phyloP scores from a whole-genome alignment of 2,888 invertebrate species.

The Heliconius charithonia region DNA sequence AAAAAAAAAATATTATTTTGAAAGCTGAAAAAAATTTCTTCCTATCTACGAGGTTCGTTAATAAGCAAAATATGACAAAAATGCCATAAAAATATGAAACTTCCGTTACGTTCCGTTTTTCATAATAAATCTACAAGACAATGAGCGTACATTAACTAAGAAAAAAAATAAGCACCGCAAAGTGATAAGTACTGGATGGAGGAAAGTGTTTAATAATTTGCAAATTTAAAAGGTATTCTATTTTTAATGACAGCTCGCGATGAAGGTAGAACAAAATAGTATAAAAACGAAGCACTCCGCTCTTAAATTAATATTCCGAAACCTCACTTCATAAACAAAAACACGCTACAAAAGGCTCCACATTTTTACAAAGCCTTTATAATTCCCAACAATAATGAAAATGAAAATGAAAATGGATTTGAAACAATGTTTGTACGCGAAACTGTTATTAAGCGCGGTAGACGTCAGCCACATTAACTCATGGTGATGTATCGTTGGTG shows the following conservation, averaged over 20 bases:
- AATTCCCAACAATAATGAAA: conserved; percentile 49
- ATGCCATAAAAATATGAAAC: not conserved
- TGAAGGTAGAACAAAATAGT: conserved; percentile 26
- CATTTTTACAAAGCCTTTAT: conserved; percentile 46
- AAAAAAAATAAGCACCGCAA: conserved; percentile 9
- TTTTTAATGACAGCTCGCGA: conserved; percentile 20
- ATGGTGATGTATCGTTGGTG: conserved; percentile 36
- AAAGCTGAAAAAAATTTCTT: no score
- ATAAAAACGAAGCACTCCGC: conserved; percentile 37
- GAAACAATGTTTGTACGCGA: conserved; percentile 52
- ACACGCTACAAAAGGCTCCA: conserved; percentile 40
- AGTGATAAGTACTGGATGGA: conserved; percentile 20
- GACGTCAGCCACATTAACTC: conserved; percentile 36
- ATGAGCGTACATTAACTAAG: not conserved
- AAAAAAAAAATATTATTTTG: no score
- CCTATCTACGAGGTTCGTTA: no score
- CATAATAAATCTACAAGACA: not conserved
- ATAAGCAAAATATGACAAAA: not conserved
- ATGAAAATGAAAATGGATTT: conserved; percentile 49
- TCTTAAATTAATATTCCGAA: conserved; percentile 38
- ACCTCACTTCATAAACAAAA: conserved; percentile 46
- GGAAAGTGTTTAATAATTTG: conserved; percentile 31
- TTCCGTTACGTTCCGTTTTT: not conserved
- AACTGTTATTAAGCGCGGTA: conserved; percentile 47
- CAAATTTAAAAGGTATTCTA: conserved; percentile 27